phyloP scores from a whole-genome alignment of 1,140 invertebrate genomes.

The Bombus consobrinus region DNA sequence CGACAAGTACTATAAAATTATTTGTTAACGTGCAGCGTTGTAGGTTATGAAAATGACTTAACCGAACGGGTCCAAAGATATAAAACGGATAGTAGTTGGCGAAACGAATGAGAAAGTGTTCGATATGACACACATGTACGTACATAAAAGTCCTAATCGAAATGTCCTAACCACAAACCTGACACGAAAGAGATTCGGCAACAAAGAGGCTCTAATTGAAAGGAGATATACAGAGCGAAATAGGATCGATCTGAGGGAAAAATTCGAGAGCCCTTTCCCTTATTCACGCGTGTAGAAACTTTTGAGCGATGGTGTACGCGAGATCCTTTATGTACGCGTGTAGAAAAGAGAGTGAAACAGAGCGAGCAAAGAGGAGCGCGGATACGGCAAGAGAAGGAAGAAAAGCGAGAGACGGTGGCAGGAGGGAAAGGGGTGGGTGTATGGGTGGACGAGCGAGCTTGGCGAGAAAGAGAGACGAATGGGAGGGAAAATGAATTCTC shows the following conservation, averaged over 20 bases:
- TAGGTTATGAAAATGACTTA: too few species aligned
- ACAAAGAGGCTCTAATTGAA: too few species aligned
- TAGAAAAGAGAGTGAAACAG: constrained; percentile 11
- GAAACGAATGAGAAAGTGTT: too few species aligned
- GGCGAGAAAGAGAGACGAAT: constrained; percentile 30
- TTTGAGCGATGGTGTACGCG: constrained; percentile 21
- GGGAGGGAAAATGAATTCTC: constrained; percentile 70
- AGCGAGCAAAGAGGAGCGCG: constrained; percentile 7
- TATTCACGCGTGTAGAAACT: constrained; percentile 31
- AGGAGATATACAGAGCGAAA: too few species aligned
- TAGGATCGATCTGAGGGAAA: not conserved
- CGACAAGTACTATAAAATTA: too few species aligned
- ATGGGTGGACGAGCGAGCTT: constrained; percentile 5
- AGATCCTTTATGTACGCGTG: constrained; percentile 42
- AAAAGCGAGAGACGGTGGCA: constrained; percentile 8
- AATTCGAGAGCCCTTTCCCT: constrained; percentile 8
- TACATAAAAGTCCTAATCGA: too few species aligned
- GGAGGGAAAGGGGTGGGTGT: constrained; percentile 20
- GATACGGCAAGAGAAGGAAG: constrained; percentile 2
- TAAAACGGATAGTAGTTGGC: too few species aligned
- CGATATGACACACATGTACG: too few species aligned
- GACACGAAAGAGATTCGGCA: too few species aligned
- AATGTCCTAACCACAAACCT: too few species aligned
- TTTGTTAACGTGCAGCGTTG: too few species aligned
- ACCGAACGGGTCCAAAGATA: too few species aligned